Evolutionary conservation across 1,140 invertebrate species (phyloP), one percentile per base, ranked within the genome.

Genomic region (Cherax destructor): DNA sequence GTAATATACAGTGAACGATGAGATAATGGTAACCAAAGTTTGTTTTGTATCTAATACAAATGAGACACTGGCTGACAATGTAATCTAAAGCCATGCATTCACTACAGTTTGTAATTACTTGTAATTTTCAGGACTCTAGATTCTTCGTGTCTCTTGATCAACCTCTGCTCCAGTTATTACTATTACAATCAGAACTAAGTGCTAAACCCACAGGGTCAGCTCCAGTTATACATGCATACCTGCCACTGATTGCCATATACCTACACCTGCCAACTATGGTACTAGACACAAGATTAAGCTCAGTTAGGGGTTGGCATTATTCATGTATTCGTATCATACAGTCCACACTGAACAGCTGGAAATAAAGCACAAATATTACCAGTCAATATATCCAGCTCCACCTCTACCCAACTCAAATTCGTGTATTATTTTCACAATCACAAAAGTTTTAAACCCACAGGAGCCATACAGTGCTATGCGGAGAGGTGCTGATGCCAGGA

Each of bases 281-380:
- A 56, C 30, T 41, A 41, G 9, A 74, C 69, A 30, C 69, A 74
- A 74, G n/a, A 74, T 30, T 4, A 10, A 21, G 24, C n/a, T 30
- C 69, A 30, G 4, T 30, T 74, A 74, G 69, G 69, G 24, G n/a
- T 9, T 74, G 69, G 24, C 24, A 24, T 30, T 21, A 21, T 21
- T n/a, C 41, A 74, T 30, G 30, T 74, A 74, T 74, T 30, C 69
- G 0, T 74, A 74, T 30, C 69, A 74, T 74, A 74, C 24, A 30
- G 69, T 30, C 69, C 30, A 7, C 69, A 74, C 69, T 74, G 24
- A 74, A 74, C n/a, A 69, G 1, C 21, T n/a, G 79, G 24, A 81
- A 81, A 81, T 59, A 81, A n/a, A n/a, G 79, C 50, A 79, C 16
- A 79, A 81, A 47, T 74, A 24, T 59, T 59, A 81, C 79, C 47